These are phyloP conservation scores for Diachasmimorpha longicaudata DNA, from an alignment of 1,140 invertebrate species.

Conservation along the genomic window DNA sequence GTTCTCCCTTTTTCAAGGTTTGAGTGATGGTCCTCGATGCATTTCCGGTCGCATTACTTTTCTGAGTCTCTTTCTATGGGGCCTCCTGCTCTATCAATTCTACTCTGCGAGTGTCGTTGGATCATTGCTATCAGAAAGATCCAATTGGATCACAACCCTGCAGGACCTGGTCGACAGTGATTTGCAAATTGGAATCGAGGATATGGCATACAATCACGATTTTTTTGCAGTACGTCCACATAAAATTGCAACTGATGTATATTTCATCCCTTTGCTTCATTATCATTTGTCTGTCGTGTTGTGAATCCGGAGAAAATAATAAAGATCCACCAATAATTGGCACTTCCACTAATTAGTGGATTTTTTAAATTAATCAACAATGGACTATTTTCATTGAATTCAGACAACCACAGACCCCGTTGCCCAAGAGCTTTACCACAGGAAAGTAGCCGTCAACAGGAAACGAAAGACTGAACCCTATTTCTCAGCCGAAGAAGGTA, in stretches of 20 bases:
- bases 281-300: no score
- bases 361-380: no score
- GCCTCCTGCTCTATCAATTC: constrained; percentile 71
- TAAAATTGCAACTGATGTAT: neutral
- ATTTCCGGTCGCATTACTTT: constrained; percentile 67
- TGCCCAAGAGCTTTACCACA: constrained; percentile 61
- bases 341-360: no score
- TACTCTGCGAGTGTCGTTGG: constrained; percentile 79
- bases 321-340: no score
- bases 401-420: constrained; percentile 68
- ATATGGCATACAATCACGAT: constrained; percentile 69
- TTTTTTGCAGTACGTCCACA: constrained; percentile 65
- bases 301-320: no score
- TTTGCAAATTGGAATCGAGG: constrained; percentile 68
- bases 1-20: constrained; percentile 46
- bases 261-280: no score
- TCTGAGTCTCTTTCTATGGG: constrained; percentile 69
- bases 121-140: constrained; percentile 70
- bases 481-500: constrained; percentile 52
- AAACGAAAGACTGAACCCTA: constrained; percentile 34
- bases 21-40: constrained; percentile 59
- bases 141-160: constrained; percentile 68
- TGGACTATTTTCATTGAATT: neutral
- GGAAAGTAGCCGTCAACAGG: constrained; percentile 54
- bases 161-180: constrained; percentile 68